A percentile compares a stretch with the other conserved stretches of the same genome.
These are phyloP conservation scores for Linyphia triangularis DNA, from an alignment of 2,888 invertebrate genomes.

Conservation along the genomic window DNA sequence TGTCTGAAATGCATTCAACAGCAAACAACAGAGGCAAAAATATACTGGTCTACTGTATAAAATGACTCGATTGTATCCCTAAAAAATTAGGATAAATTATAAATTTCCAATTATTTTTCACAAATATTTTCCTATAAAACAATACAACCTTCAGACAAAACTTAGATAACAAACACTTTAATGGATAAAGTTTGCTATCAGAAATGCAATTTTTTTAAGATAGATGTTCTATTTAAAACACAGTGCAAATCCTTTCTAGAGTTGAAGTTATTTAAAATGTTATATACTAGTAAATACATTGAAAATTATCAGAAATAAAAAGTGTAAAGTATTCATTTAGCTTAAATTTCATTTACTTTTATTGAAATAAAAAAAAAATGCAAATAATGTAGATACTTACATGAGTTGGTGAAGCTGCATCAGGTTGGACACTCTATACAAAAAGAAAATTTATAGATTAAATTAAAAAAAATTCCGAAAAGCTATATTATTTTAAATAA, in stretches of 20 bases:
- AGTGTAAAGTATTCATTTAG: background rate
- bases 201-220: too few species aligned
- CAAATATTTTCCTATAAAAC: too few species aligned
- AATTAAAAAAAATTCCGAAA: background rate
- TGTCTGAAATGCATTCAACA: constrained; percentile 81
- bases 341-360: background rate
- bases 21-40: constrained; percentile 88
- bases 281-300: background rate
- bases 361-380: background rate
- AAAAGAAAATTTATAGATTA: background rate
- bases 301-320: constrained; percentile 10
- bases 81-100: constrained; percentile 69
- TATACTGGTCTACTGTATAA: constrained; percentile 90
- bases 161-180: too few species aligned
- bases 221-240: too few species aligned
- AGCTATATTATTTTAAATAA: too few species aligned
- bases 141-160: too few species aligned
- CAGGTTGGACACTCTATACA: constrained; percentile 94
- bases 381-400: constrained; percentile 77
- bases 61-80: constrained; percentile 95
- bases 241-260: too few species aligned
- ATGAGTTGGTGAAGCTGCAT: constrained; percentile 98
- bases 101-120: too few species aligned
- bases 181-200: too few species aligned
- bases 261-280: too few species aligned